Base-by-base conservation (phyloP, 2,888 invertebrate species). In the Hemicrepidius hirtus region DNA sequence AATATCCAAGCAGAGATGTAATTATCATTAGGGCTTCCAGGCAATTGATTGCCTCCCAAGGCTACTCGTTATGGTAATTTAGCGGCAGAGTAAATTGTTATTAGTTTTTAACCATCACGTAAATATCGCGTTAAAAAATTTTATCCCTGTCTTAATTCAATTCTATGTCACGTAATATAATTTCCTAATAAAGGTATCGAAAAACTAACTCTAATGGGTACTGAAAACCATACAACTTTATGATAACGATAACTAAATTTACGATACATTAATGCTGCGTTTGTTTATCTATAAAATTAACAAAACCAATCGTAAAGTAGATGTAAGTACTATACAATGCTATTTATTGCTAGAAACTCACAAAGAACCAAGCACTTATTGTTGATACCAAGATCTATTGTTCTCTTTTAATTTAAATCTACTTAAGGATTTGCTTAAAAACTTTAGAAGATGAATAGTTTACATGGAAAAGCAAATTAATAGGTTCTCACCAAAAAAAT, bases 41-140 rank as follows among this genome's bases (percentile, higher is more conserved):
- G 72, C 77, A 77, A 76, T 76, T 76, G 76, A 78, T 78, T 76
- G 75, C 75, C 74, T 76, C 77, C 78, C 75, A 75, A 74, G 77
- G 77, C 76, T 75, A 71, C 76, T 77, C 76, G 77, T 77, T 77
- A 77, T 68, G 57, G 75, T 74, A 76, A 77, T 76, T 75, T 75
- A 73, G 70, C 62, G 65, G 71, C 53, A 68, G 70, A 73, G 74
- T 66, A 74, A 76, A 76, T 76, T 74, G 69, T 76, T 71, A 76
- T 76, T 77, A 65, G 75, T 76, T 76, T 76, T 76, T 77, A 77
- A 75, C 73, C 68, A 59, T 71, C 66, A 59, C 60, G 60, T 60
- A 44, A 60, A 60, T 44, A 60, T 60, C 40, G 24, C 60, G 60
- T 60, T 60, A 60, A 60, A 24, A 57, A 57, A 20, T 57, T 35